These are phyloP conservation scores for Drosophila prostipennis DNA, from an alignment of 2,888 invertebrate genomes.

Conservation along the genomic window DNA sequence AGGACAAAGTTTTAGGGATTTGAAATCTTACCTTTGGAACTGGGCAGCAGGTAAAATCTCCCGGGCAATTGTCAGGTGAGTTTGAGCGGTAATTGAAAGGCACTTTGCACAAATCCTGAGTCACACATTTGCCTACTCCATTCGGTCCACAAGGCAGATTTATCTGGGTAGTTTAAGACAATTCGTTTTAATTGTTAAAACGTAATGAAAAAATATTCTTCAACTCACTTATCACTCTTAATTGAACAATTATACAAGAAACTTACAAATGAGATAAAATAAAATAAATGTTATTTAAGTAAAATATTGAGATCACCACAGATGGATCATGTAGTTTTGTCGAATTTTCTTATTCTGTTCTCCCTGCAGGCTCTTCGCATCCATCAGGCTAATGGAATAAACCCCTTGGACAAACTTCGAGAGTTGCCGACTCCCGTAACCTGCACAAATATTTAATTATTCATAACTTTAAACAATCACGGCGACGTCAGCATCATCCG, in stretches of 20 bases:
- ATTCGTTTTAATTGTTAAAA: no score
- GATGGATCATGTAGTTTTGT: neutral
- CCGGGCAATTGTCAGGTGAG: neutral
- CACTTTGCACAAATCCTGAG: neutral
- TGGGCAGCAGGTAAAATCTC: neutral
- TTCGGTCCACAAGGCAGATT: neutral
- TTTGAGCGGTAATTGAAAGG: neutral
- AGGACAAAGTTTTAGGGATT: neutral
- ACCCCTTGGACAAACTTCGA: conserved; percentile 8
- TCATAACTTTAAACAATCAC: conserved; percentile 83
- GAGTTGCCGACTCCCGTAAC: conserved; percentile 51
- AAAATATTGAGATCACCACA: neutral
- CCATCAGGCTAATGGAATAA: conserved; percentile 49
- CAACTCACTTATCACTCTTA: no score
- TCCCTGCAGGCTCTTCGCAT: neutral
- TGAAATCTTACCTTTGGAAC: neutral
- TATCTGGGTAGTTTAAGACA: neutral
- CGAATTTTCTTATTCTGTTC: neutral
- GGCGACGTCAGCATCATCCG: conserved; percentile 67
- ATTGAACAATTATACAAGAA: neutral
- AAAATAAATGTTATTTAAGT: no score
- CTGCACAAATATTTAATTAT: conserved; percentile 83
- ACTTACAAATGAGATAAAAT: neutral
- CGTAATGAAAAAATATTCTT: no score
- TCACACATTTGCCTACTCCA: neutral